phyloP scores from a whole-genome alignment of 1,140 invertebrate species.

The Scaptomyza montana region DNA sequence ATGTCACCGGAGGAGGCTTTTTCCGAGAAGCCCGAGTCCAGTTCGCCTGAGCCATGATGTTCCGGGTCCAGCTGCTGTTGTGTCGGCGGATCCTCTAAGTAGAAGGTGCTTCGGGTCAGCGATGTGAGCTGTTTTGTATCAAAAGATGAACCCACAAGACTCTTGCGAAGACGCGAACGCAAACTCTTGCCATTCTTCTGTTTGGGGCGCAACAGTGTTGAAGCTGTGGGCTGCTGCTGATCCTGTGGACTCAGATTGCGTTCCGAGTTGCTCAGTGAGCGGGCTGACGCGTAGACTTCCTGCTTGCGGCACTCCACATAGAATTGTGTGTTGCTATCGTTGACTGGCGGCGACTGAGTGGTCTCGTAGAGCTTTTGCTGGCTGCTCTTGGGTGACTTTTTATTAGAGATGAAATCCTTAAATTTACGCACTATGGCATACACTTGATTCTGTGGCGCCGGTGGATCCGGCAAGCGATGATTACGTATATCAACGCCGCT shows the following conservation, averaged over 20 bases:
- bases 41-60: slow-evolving; percentile 84
- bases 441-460: slow-evolving; percentile 84
- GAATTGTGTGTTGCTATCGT: slow-evolving; percentile 55
- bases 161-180: slow-evolving; percentile 85
- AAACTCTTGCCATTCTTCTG: slow-evolving; percentile 84
- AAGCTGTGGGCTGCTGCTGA: slow-evolving; percentile 1
- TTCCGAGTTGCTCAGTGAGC: slow-evolving; percentile 47
- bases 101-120: slow-evolving; percentile 87
- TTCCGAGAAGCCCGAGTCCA: slow-evolving; percentile 85
- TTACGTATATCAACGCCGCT: slow-evolving; percentile 85
- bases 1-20: slow-evolving; percentile 59
- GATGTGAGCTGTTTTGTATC: slow-evolving; percentile 81
- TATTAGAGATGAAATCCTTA: slow-evolving; percentile 86
- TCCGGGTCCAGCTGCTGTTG: slow-evolving; percentile 26
- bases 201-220: slow-evolving; percentile 78
- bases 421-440: slow-evolving; percentile 85
- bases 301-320: slow-evolving; percentile 60
- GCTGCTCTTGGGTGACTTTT: slow-evolving; percentile 85
- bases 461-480: slow-evolving; percentile 86
- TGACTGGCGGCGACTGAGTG: slow-evolving; percentile 12
- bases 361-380: slow-evolving; percentile 81
- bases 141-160: slow-evolving; percentile 82
- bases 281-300: slow-evolving; percentile 61
- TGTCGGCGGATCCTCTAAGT: slow-evolving; percentile 85
- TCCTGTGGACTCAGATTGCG: slow-evolving; percentile 34